Evolutionary conservation across 92 coral and sea anemone genomes (phyloP).

Genomic region (Zoanthus sociatus): DNA sequence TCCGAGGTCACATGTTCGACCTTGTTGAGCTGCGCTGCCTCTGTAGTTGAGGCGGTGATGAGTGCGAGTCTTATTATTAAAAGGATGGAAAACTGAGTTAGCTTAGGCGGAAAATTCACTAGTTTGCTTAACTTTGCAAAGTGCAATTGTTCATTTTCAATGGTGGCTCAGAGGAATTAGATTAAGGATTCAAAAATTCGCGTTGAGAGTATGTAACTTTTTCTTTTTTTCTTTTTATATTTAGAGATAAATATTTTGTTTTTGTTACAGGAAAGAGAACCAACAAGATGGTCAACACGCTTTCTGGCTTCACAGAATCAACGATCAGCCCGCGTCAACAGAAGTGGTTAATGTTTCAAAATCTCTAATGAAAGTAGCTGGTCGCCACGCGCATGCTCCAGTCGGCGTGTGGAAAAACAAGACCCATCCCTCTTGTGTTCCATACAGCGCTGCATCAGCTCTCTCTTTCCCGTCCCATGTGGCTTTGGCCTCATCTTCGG

Average conservation of each 20-base stretch:
- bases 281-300: conserved; percentile 42
- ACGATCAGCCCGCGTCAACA: conserved; percentile 70
- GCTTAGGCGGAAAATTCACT: too few species aligned
- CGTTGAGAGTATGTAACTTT: too few species aligned
- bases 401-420: conserved; percentile 69
- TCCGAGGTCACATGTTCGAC: too few species aligned
- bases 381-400: conserved; percentile 85
- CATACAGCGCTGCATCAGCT: conserved; percentile 64
- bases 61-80: too few species aligned
- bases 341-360: conserved; percentile 54
- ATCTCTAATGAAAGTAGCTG: conserved; percentile 69
- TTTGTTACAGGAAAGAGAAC: conserved; percentile 31
- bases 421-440: conserved; percentile 75
- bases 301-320: conserved; percentile 75
- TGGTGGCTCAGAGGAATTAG: too few species aligned
- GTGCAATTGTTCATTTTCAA: too few species aligned
- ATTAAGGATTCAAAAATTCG: too few species aligned
- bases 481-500: conserved; percentile 7
- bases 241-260: neutral
- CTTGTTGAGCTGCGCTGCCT: too few species aligned
- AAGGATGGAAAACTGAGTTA: too few species aligned
- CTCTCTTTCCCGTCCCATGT: conserved; percentile 15
- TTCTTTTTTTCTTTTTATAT: neutral
- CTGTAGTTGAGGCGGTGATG: too few species aligned
- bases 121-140: too few species aligned